phyloP scores from a whole-genome alignment of 2,113 vertebrate species.

The Gila orcuttii region DNA sequence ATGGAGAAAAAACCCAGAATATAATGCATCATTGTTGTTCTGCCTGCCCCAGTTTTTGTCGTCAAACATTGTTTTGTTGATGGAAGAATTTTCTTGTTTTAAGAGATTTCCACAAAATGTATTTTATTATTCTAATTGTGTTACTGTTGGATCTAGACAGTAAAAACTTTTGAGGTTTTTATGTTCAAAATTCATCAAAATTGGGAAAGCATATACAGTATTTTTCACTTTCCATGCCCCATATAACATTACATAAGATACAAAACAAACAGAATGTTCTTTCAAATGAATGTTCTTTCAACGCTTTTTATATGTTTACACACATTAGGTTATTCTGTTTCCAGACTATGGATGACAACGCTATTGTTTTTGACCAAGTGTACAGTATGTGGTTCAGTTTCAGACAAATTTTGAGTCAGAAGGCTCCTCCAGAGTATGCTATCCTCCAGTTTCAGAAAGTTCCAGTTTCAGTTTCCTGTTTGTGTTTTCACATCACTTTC shows the following conservation, averaged over 20 bases:
- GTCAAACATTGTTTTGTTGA: constrained; percentile 47
- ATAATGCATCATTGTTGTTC: constrained; percentile 12
- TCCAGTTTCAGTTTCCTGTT: background rate
- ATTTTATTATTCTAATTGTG: constrained; percentile 61
- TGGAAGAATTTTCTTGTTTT: constrained; percentile 50
- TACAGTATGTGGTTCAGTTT: background rate
- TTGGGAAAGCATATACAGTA: constrained; percentile 25
- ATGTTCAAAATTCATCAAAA: constrained; percentile 32
- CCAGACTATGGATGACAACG: background rate
- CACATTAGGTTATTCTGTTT: background rate
- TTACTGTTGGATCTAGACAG: constrained; percentile 47
- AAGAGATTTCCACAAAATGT: constrained; percentile 63
- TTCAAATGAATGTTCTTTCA: background rate
- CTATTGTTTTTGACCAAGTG: background rate
- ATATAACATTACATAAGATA: constrained; percentile 39
- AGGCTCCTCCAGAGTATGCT: background rate
- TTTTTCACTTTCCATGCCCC: constrained; percentile 15
- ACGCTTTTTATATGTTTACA: constrained; percentile 1
- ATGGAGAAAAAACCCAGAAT: background rate
- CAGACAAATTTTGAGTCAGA: background rate
- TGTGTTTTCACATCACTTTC: constrained; percentile 7
- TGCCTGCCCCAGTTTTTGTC: constrained; percentile 34
- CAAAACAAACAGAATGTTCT: background rate
- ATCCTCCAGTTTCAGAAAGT: background rate
- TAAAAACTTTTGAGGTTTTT: constrained; percentile 47